These are phyloP conservation scores for Mantis religiosa DNA, from an alignment of 2,888 invertebrate genomes.

Conservation along the genomic window DNA sequence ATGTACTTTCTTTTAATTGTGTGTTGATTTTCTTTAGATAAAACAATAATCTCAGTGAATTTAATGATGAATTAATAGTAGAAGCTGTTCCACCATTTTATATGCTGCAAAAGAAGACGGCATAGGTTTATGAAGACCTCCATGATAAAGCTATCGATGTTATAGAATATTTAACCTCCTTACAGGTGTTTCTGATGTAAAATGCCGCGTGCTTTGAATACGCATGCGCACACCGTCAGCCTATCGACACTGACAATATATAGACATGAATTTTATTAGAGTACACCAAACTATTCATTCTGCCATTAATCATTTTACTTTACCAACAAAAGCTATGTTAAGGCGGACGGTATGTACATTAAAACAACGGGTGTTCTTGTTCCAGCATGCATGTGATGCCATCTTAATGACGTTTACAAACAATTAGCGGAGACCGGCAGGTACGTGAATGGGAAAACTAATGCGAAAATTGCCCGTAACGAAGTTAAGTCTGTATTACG, in stretches of 20 bases:
- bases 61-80: no score
- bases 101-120: no score
- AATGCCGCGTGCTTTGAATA: neutral
- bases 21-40: no score
- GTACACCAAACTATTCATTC: neutral
- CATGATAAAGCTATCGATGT: no score
- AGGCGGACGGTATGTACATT: neutral
- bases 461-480: neutral
- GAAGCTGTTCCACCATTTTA: no score
- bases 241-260: neutral
- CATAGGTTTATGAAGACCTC: no score
- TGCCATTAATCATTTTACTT: neutral
- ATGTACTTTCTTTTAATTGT: no score
- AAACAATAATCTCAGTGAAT: no score
- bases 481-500: neutral
- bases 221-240: neutral
- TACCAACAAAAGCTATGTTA: neutral
- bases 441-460: neutral
- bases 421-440: neutral
- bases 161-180: neutral
- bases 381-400: neutral
- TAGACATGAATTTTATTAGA: neutral
- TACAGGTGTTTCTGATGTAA: neutral
- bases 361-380: neutral
- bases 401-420: neutral